Evolutionary conservation across 1,140 invertebrate genomes (phyloP).

Genomic region (Drosophila quadrilineata): DNA sequence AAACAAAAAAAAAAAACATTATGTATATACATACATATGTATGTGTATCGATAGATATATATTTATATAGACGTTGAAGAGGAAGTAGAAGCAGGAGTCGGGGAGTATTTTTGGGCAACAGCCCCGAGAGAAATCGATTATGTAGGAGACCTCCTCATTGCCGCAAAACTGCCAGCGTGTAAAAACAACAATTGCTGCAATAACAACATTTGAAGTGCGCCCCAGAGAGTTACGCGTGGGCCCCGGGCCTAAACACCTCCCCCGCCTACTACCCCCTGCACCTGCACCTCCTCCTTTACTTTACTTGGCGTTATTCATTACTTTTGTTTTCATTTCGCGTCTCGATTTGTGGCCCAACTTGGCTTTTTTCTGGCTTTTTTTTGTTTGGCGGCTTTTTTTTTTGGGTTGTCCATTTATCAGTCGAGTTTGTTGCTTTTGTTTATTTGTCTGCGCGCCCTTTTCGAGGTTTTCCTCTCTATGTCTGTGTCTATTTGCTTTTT

Average conservation of each 20-base stretch:
- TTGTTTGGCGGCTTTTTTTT: constrained; percentile 19
- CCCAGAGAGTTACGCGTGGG: constrained; percentile 27
- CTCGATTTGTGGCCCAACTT: no score
- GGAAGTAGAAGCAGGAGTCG: no score
- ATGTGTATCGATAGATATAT: no score
- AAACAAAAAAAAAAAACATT: neutral
- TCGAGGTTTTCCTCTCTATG: no score
- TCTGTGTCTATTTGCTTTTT: no score
- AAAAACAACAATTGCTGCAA: constrained; percentile 34
- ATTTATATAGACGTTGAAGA: no score
- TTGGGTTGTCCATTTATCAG: constrained; percentile 68
- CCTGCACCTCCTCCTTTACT: neutral
- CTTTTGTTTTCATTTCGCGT: constrained; percentile 15
- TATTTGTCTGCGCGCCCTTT: constrained; percentile 30
- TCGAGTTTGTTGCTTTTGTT: constrained; percentile 27
- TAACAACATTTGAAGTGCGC: constrained; percentile 55
- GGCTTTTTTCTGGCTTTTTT: no score
- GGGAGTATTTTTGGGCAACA: no score
- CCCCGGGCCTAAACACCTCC: neutral
- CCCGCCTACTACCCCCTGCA: neutral
- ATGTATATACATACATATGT: no score
- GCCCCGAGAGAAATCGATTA: constrained; percentile 25
- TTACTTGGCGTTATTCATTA: neutral
- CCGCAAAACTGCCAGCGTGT: constrained; percentile 3
- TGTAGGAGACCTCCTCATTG: no score